phyloP scores from a whole-genome alignment of 1,140 invertebrate genomes.

The Ctenoplectra terminalis region DNA sequence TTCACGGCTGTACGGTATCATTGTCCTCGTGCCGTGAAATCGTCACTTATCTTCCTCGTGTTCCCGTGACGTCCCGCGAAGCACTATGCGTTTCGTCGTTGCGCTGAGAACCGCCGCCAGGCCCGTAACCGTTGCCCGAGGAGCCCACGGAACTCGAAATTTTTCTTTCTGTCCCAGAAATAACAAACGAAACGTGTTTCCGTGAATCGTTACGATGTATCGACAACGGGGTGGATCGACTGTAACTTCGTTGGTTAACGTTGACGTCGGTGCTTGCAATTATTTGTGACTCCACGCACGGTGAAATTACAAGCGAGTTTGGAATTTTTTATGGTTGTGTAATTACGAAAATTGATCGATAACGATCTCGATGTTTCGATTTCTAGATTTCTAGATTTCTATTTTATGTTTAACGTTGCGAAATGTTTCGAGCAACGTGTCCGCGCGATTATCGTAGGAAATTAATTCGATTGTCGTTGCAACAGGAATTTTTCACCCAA shows the following conservation, averaged over 20 bases:
- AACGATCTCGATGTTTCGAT: constrained; percentile 3
- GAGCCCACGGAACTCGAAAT: neutral
- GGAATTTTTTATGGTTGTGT: neutral
- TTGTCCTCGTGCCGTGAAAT: constrained; percentile 5
- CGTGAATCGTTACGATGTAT: neutral
- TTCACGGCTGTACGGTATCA: neutral
- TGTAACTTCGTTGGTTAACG: too few species aligned
- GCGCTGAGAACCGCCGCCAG: constrained; percentile 13
- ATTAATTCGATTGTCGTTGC: neutral
- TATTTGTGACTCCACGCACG: neutral
- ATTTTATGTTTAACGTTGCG: neutral
- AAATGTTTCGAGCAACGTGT: neutral
- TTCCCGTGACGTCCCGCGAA: constrained; percentile 8
- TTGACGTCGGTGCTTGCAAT: neutral
- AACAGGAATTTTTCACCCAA: too few species aligned
- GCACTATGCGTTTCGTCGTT: constrained; percentile 17
- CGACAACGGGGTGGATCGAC: neutral
- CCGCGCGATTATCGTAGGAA: neutral
- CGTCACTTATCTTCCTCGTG: neutral
- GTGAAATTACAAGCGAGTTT: neutral
- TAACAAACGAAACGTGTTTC: neutral
- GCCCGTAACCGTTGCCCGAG: neutral
- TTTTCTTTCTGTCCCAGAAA: neutral
- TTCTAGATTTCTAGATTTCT: too few species aligned
- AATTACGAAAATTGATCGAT: neutral